Conservation (phyloP, 2,888 invertebrate genomes). For the Sepioteuthis lessoniana region DNA sequence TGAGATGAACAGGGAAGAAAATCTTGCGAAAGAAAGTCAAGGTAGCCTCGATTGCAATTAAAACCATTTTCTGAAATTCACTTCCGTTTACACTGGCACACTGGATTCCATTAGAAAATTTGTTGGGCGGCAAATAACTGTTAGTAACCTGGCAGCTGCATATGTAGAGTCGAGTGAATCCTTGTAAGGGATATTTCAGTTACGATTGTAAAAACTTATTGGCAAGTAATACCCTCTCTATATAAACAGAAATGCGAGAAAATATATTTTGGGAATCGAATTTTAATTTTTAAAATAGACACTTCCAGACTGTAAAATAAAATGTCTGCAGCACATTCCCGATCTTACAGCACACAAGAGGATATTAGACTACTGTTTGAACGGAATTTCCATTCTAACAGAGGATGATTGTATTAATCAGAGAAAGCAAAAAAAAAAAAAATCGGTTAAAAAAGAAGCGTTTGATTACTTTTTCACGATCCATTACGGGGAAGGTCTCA, state of each 20-base stretch:
- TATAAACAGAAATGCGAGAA: background rate
- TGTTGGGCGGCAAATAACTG: background rate
- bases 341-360: too few species aligned
- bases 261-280: too few species aligned
- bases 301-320: background rate
- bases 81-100: background rate
- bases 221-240: background rate
- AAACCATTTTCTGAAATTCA: background rate
- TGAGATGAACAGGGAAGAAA: background rate
- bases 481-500: too few species aligned
- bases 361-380: too few species aligned
- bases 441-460: too few species aligned
- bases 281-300: too few species aligned
- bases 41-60: background rate
- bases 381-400: too few species aligned
- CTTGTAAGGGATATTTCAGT: too few species aligned
- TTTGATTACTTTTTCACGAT: too few species aligned
- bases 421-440: too few species aligned
- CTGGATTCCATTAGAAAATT: background rate
- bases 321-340: too few species aligned
- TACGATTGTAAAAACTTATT: background rate
- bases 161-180: background rate
- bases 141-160: background rate
- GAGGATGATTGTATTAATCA: too few species aligned
- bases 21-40: background rate